Evolutionary conservation across 2,797 vertebrate species (phyloP), one percentile per base, ranked within the genome.

Genomic region (Neoniphon sammara): DNA sequence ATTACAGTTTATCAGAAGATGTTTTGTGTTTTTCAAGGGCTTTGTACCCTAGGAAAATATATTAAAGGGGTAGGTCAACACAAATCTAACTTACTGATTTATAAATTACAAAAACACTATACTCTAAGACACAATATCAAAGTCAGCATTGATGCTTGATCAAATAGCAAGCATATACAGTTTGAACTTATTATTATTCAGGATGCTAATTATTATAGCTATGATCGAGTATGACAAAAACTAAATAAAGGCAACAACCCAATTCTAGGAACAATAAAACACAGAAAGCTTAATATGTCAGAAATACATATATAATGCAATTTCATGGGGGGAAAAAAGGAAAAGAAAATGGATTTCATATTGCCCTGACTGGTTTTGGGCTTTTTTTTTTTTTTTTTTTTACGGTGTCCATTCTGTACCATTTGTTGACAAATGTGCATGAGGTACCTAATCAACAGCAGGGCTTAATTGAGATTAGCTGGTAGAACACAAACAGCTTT

Each of bases 381-480:
- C n/a, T n/a, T n/a, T 27, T 81, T 7, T 42, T 57, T 69, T 47
- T 8, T 61, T 65, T 70, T 76, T 56, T 62, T 70, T 72, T 53
- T 23, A 44, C n/a, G 42, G 12, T 74, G 36, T 70, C 56, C 60
- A 49, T 69, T 75, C 63, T 88, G 58, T 62, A 23, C 36, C 70
- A 60, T 71, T 75, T 81, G 86, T 59, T 15, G 69, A 65, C 79
- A 76, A 69, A 66, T 58, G 25, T 65, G 23, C 57, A 57, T 18
- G 54, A 44, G 57, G 47, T 70, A 54, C 54, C 70, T 78, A 78
- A 91, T 86, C 79, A 88, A 75, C 81, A 69, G 58, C 61, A 34
- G 60, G 68, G 63, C 60, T 82, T 88, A 85, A 89, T 88, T 91
- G 66, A 89, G 84, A 89, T 89, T 83, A 83, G 66, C 50, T 47